phyloP scores from a whole-genome alignment of 1,140 invertebrate genomes.

The Penaeus vannamei region DNA sequence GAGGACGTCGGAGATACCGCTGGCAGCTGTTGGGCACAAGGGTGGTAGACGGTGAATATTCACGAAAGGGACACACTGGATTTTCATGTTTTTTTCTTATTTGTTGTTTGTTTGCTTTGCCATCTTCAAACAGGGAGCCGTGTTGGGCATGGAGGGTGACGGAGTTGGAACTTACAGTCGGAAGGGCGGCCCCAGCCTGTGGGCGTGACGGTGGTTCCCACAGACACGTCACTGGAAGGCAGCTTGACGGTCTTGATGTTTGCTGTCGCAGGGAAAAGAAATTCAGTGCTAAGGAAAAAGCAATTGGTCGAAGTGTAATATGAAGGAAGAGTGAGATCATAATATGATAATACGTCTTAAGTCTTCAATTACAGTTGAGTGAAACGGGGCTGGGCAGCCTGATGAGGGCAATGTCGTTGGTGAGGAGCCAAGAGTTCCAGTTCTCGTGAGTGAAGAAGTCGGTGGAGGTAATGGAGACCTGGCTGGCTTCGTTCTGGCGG shows the following conservation, averaged over 20 bases:
- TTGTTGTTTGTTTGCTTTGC: not conserved
- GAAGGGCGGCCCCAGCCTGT: conserved; percentile 69
- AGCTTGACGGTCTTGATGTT: conserved; percentile 7
- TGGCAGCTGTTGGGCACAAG: not conserved
- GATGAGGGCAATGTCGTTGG: no score
- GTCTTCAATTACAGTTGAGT: no score
- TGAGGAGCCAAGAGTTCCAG: no score
- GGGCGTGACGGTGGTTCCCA: conserved; percentile 70
- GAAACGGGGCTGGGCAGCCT: no score
- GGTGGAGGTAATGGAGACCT: no score
- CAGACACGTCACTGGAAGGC: conserved; percentile 32
- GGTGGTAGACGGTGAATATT: no score
- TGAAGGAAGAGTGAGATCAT: not conserved
- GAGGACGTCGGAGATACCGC: conserved; percentile 7
- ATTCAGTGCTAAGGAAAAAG: not conserved
- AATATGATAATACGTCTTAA: not conserved
- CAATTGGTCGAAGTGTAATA: not conserved
- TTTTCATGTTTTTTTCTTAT: no score
- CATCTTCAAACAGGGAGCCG: not conserved
- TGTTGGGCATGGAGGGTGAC: no score
- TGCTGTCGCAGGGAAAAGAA: not conserved
- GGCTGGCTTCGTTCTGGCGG: no score
- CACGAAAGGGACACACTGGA: no score
- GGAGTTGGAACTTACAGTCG: conserved; percentile 35
- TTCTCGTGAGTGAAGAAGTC: no score